phyloP scores from a whole-genome alignment of 2,797 vertebrate genomes.

The Florisuga fusca region DNA sequence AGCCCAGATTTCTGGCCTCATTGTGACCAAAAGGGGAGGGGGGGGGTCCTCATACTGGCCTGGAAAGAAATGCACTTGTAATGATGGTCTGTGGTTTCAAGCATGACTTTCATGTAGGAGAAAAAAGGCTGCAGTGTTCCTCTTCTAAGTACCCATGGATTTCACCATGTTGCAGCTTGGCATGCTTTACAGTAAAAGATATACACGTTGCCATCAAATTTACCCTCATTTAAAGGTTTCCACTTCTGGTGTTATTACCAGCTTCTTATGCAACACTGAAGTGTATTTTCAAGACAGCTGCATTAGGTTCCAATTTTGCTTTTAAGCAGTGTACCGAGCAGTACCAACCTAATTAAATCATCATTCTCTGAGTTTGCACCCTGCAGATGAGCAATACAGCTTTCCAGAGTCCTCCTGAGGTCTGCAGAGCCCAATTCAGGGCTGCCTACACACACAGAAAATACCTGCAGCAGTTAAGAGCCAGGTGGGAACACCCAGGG shows the following conservation, averaged over 20 bases:
- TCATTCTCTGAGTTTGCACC: background rate
- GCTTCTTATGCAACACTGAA: constrained; percentile 19
- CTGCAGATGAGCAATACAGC: constrained; percentile 1
- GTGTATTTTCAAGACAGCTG: constrained; percentile 25
- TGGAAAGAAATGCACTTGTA: background rate
- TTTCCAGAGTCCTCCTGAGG: background rate
- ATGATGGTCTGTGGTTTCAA: background rate
- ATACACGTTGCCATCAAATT: background rate
- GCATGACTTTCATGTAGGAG: background rate
- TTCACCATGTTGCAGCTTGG: background rate
- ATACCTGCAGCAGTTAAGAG: background rate
- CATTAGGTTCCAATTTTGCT: constrained; percentile 20
- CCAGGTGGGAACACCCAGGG: background rate
- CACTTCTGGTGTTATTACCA: constrained; percentile 20
- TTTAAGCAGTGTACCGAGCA: background rate
- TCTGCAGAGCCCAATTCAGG: background rate
- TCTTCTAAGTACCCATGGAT: background rate
- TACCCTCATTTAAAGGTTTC: background rate
- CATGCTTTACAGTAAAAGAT: background rate
- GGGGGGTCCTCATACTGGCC: background rate
- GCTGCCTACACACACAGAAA: background rate
- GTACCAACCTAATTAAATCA: constrained; percentile 56
- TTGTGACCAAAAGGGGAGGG: accelerated
- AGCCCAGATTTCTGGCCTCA: background rate
- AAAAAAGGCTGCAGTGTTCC: background rate